Evolutionary conservation across 2,888 invertebrate species (phyloP).

Genomic region (Drosophila phalerata): DNA sequence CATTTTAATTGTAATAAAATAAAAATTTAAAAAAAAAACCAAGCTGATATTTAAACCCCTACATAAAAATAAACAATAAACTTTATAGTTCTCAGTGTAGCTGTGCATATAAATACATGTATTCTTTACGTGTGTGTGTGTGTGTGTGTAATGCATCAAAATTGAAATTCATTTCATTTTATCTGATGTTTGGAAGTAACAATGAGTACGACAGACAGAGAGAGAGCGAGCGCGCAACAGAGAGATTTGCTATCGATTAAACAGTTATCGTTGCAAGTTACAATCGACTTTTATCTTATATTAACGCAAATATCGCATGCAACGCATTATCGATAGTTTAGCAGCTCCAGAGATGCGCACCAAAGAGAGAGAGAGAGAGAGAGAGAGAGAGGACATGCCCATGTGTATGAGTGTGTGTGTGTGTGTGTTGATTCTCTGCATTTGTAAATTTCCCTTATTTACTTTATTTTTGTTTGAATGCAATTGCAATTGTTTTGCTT

Average conservation of each 20-base stretch:
- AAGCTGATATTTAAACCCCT: not conserved
- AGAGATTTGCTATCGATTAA: conserved; percentile 3
- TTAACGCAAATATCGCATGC: no score
- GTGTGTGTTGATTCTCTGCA: conserved; percentile 13
- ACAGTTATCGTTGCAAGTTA: no score
- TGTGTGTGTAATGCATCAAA: conserved; percentile 19
- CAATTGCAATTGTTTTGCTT: conserved; percentile 32
- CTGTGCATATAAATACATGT: conserved; percentile 45
- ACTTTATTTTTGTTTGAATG: conserved; percentile 29
- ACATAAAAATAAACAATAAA: not conserved
- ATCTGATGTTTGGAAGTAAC: conserved; percentile 4
- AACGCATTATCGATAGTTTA: not conserved
- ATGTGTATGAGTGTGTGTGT: not conserved
- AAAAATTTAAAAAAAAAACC: not conserved
- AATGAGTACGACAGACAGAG: conserved; percentile 1
- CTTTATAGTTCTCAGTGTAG: not conserved
- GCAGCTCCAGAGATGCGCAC: not conserved
- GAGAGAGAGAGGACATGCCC: conserved; percentile 1
- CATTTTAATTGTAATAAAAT: not conserved
- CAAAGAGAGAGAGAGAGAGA: conserved; percentile 8
- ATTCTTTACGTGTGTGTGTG: conserved; percentile 18
- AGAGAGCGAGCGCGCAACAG: conserved; percentile 12
- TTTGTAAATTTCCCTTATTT: conserved; percentile 10
- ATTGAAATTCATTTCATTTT: conserved; percentile 2
- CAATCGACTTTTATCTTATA: no score